These are phyloP conservation scores for Argyresthia albistria DNA, from an alignment of 2,888 invertebrate genomes.

Conservation along the genomic window DNA sequence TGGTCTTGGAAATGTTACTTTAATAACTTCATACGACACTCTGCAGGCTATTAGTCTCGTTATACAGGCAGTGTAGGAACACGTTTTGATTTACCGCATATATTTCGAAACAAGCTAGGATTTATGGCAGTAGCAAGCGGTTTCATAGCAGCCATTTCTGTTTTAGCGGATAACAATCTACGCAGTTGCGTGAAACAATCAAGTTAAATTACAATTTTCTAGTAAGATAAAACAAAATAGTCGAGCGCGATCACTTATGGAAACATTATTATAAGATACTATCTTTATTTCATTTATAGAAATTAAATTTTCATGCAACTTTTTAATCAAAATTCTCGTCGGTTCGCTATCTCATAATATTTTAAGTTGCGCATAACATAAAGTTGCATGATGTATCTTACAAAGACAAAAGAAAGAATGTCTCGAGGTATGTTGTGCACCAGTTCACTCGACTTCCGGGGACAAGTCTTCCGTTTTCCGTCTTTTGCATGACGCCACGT, in stretches of 20 bases:
- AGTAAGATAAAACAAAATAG: too few relatives aligned
- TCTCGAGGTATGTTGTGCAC: neutral
- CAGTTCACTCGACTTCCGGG: slow-evolving; percentile 4
- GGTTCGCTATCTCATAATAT: too few relatives aligned
- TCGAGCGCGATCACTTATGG: too few relatives aligned
- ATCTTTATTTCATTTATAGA: too few relatives aligned
- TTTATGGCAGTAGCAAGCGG: slow-evolving; percentile 1
- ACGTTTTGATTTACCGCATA: slow-evolving; percentile 42
- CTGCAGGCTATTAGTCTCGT: slow-evolving; percentile 48
- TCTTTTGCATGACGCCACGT: slow-evolving; percentile 1
- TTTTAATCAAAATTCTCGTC: too few relatives aligned
- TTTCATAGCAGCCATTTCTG: neutral
- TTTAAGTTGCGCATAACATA: too few relatives aligned
- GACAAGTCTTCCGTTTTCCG: slow-evolving; percentile 6
- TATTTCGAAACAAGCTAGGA: slow-evolving; percentile 17
- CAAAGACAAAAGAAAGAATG: neutral
- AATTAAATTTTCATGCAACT: too few relatives aligned
- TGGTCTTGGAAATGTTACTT: slow-evolving; percentile 58
- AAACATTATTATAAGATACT: too few relatives aligned
- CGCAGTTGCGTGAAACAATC: too few relatives aligned
- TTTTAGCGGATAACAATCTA: too few relatives aligned
- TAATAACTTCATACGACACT: slow-evolving; percentile 60
- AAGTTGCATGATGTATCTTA: neutral
- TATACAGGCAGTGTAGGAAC: slow-evolving; percentile 35
- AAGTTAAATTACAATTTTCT: too few relatives aligned